These are phyloP conservation scores for Erethizon dorsatum DNA, from an alignment of 2,797 vertebrate species.

Conservation along the genomic window DNA sequence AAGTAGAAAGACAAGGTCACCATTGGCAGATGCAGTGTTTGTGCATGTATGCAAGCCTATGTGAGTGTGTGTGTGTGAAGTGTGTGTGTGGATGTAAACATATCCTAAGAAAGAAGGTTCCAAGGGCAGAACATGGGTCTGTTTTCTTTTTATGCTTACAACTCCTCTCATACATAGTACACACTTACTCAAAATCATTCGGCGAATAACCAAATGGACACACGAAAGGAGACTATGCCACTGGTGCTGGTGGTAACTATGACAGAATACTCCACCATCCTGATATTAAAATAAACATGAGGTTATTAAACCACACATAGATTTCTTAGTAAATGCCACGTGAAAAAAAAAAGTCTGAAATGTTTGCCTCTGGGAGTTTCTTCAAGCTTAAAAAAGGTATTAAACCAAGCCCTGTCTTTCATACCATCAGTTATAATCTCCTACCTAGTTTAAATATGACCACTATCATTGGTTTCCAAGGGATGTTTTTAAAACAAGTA, in stretches of 20 bases:
- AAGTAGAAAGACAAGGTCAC: not conserved
- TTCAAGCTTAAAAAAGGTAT: not conserved
- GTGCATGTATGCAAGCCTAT: not conserved
- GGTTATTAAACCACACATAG: constrained; percentile 35
- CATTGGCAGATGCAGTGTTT: not conserved
- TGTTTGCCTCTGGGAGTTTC: not conserved
- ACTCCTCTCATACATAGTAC: not conserved
- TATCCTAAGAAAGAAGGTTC: not conserved
- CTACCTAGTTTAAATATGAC: not conserved
- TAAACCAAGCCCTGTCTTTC: constrained; percentile 14
- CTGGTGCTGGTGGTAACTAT: not conserved
- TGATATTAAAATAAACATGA: not conserved
- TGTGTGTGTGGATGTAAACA: not conserved
- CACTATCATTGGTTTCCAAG: not conserved
- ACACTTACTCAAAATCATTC: not conserved
- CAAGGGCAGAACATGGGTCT: not conserved
- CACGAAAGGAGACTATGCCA: not conserved
- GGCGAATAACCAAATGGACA: constrained; percentile 1
- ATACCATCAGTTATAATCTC: not conserved
- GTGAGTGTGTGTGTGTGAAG: no score
- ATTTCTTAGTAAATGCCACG: constrained; percentile 36
- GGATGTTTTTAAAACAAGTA: constrained; percentile 30
- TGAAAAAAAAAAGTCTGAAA: not conserved
- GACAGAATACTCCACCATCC: not conserved
- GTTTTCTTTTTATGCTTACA: not conserved